Conservation (phyloP, 2,797 vertebrate species). For the Leptodactylus fallax region DNA sequence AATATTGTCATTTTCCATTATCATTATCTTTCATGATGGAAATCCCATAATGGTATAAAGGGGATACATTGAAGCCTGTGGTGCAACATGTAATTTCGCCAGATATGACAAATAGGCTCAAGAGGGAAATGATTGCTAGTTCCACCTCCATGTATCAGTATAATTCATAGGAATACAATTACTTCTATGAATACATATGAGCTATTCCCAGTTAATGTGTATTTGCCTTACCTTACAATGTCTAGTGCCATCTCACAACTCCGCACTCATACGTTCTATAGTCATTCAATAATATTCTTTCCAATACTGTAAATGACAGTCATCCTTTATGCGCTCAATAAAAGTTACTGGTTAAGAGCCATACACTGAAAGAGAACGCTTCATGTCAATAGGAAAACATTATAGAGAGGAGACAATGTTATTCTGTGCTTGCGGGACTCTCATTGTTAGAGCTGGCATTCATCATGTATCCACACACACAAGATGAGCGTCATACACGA, state of each 20-base stretch:
- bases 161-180: not conserved
- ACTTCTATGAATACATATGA: not conserved
- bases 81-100: not conserved
- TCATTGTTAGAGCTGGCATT: not conserved
- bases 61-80: not conserved
- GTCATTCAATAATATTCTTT: conserved; percentile 1
- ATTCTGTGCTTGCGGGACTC: not conserved
- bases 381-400: conserved; percentile 14
- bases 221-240: not conserved
- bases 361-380: not conserved
- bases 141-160: not conserved
- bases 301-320: conserved; percentile 12
- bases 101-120: not conserved
- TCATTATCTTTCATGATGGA: not conserved
- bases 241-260: not conserved
- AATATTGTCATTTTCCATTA: not conserved
- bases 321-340: conserved; percentile 20
- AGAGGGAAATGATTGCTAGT: not conserved
- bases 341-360: not conserved
- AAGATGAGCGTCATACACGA: not conserved
- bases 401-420: conserved; percentile 2
- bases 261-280: not conserved
- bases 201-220: not conserved
- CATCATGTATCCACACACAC: not conserved
- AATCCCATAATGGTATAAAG: not conserved